A percentile compares a stretch with the other conserved stretches of the same genome.
Conservation (phyloP, 1,140 invertebrate genomes). For the Lycorma delicatula region DNA sequence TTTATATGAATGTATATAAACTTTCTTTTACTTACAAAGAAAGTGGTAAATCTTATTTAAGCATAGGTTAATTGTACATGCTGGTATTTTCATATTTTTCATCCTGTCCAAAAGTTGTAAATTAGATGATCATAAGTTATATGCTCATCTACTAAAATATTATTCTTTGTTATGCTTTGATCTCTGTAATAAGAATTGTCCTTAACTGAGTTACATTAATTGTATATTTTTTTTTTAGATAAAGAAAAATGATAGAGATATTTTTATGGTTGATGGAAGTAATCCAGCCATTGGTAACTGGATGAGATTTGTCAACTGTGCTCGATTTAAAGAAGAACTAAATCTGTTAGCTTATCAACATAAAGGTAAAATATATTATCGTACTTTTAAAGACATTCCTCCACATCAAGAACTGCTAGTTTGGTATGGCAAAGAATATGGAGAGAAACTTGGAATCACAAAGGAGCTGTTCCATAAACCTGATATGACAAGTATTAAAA, state of each 20-base stretch:
- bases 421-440: constrained; percentile 45
- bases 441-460: constrained; percentile 35
- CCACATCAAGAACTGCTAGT: constrained; percentile 45
- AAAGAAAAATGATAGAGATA: not conserved
- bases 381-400: constrained; percentile 41
- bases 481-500: not conserved
- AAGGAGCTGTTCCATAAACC: not conserved
- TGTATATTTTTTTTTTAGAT: not conserved
- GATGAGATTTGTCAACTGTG: constrained; percentile 53
- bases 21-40: no score
- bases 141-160: no score
- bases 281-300: constrained; percentile 43
- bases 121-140: no score
- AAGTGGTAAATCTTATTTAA: no score
- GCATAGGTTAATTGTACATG: no score
- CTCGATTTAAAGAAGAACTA: constrained; percentile 42
- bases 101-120: no score
- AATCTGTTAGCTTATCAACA: constrained; percentile 50
- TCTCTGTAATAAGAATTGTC: no score
- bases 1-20: no score
- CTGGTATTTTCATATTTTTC: no score
- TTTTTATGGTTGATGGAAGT: constrained; percentile 40
- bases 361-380: constrained; percentile 46
- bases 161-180: no score
- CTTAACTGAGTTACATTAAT: no score